phyloP scores from a whole-genome alignment of 2,797 vertebrate genomes.

The Tamandua tetradactyla region DNA sequence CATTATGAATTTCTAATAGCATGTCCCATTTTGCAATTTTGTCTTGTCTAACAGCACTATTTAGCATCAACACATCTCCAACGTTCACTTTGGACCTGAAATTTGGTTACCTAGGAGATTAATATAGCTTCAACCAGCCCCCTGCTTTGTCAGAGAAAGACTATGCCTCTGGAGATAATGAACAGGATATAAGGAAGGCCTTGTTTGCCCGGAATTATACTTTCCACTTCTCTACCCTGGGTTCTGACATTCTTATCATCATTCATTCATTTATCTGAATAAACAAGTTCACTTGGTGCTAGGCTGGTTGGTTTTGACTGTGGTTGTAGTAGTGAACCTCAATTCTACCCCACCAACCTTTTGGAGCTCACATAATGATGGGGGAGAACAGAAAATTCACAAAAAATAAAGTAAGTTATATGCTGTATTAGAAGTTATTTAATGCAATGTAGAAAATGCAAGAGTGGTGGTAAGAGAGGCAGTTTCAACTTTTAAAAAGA shows the following conservation, averaged over 20 bases:
- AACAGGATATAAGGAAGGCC: not conserved
- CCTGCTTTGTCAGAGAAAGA: not conserved
- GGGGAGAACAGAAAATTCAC: not conserved
- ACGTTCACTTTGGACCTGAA: not conserved
- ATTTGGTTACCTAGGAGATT: not conserved
- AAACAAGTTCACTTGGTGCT: not conserved
- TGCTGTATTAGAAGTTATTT: not conserved
- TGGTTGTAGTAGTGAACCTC: not conserved
- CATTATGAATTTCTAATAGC: not conserved
- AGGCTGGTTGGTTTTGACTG: too few species aligned
- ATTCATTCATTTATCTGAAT: not conserved
- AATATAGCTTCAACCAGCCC: not conserved
- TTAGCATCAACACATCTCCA: not conserved
- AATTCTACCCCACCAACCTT: not conserved
- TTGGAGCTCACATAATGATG: not conserved
- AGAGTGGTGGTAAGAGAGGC: not conserved
- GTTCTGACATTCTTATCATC: not conserved
- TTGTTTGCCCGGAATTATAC: not conserved
- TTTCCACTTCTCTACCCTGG: not conserved
- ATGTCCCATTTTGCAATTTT: not conserved
- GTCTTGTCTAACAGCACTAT: not conserved
- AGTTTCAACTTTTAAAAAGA: not conserved
- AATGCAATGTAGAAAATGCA: not conserved
- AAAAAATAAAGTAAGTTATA: not conserved
- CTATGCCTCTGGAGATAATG: not conserved